Percentiles rank a stretch among this genome's conserved stretches.
phyloP scores from a whole-genome alignment of 1,140 invertebrate genomes.

The Campodea augens region DNA sequence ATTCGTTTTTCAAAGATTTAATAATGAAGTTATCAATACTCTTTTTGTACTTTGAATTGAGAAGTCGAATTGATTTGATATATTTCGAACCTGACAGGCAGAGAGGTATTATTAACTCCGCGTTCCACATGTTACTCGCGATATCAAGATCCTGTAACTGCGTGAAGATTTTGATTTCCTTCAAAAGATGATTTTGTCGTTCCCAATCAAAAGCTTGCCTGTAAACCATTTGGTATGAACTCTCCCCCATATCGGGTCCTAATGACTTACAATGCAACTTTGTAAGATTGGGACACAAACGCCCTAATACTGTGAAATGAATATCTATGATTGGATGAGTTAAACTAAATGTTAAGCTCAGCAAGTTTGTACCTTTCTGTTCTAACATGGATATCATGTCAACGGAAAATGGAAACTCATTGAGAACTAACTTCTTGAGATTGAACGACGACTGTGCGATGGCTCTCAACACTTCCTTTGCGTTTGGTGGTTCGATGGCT shows the following conservation, averaged over 20 bases:
- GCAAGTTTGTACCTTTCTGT: neutral
- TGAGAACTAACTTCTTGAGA: neutral
- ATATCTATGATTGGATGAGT: neutral
- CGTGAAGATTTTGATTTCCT: no score
- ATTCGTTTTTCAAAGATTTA: neutral
- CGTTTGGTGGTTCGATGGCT: neutral
- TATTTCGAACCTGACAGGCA: neutral
- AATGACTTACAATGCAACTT: neutral
- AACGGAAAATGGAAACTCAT: neutral
- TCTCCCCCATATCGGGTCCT: neutral
- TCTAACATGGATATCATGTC: neutral
- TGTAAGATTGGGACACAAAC: slow-evolving; percentile 1
- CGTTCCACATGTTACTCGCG: neutral
- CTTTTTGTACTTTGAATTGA: neutral
- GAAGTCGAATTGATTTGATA: neutral
- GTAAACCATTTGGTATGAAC: neutral
- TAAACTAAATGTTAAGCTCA: neutral
- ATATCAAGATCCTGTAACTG: neutral
- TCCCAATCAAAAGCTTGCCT: neutral
- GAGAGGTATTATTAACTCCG: neutral
- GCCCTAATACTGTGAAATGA: neutral
- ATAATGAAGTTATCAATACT: neutral
- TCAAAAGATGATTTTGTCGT: neutral
- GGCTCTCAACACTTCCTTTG: neutral
- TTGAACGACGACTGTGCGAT: neutral